Evolutionary conservation across 1,140 invertebrate genomes (phyloP).

Genomic region (Venustaconcha ellipsiformis): DNA sequence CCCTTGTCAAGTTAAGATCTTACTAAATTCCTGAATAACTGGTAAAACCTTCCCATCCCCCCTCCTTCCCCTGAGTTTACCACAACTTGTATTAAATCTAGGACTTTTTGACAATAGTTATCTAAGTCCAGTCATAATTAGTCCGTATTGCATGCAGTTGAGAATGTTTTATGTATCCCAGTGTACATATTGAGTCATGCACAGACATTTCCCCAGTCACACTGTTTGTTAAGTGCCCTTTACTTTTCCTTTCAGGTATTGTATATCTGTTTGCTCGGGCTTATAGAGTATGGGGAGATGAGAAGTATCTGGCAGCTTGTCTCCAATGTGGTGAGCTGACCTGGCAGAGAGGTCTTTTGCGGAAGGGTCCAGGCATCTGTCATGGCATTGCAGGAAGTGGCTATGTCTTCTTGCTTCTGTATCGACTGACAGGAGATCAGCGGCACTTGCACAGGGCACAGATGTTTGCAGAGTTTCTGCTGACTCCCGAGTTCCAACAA

Average conservation of each 20-base stretch:
- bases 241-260: constrained; percentile 71
- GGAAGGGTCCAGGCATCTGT: constrained; percentile 83
- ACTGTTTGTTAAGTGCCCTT: too few species aligned
- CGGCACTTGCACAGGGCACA: constrained; percentile 81
- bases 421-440: constrained; percentile 80
- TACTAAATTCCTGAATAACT: too few species aligned
- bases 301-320: constrained; percentile 80
- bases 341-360: constrained; percentile 84
- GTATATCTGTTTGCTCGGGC: constrained; percentile 87
- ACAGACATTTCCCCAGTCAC: too few species aligned
- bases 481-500: constrained; percentile 75
- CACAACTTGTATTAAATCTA: too few species aligned
- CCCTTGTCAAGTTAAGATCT: too few species aligned
- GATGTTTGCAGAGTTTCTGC: constrained; percentile 84
- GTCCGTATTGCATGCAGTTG: too few species aligned
- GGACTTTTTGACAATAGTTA: too few species aligned
- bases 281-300: constrained; percentile 80
- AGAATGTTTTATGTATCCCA: too few species aligned
- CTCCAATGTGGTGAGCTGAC: constrained; percentile 79
- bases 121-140: too few species aligned
- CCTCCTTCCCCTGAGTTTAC: too few species aligned
- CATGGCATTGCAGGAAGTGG: constrained; percentile 89
- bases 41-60: too few species aligned
- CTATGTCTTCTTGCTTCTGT: constrained; percentile 85
- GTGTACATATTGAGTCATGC: too few species aligned